Conservation (phyloP, 2,113 vertebrate species). For the Oreochromis spilurus region DNA sequence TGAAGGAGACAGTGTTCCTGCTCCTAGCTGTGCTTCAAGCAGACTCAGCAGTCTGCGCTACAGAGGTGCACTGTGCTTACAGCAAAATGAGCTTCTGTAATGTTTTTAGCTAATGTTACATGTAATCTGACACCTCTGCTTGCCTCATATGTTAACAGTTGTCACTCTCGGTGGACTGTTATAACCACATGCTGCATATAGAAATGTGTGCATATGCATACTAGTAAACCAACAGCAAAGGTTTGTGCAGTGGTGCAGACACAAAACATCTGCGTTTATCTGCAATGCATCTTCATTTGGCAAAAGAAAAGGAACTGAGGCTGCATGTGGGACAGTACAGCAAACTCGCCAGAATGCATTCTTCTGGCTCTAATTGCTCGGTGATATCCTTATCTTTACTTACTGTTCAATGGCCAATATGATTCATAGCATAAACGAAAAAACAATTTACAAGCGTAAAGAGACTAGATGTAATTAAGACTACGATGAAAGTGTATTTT, state of each 20-base stretch:
- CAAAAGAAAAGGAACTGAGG: neutral
- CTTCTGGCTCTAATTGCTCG: neutral
- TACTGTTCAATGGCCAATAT: neutral
- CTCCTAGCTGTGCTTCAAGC: slow-evolving; percentile 20
- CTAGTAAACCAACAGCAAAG: neutral
- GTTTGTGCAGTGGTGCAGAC: neutral
- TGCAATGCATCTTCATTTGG: neutral
- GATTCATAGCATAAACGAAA: neutral
- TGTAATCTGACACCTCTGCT: neutral
- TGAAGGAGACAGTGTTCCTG: slow-evolving; percentile 37
- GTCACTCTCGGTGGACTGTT: neutral
- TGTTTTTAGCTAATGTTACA: neutral
- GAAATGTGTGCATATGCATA: neutral
- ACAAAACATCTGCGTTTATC: neutral
- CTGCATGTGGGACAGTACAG: neutral
- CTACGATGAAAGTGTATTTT: neutral
- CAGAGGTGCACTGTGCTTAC: slow-evolving; percentile 12
- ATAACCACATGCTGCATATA: neutral
- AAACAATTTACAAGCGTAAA: neutral
- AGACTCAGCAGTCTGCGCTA: slow-evolving; percentile 34
- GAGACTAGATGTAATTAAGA: neutral
- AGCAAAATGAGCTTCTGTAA: slow-evolving; percentile 2
- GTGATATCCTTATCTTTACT: neutral
- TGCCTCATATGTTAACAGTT: neutral
- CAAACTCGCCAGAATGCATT: neutral